Conservation (phyloP, 2,113 vertebrate genomes). For the Petromus typicus region DNA sequence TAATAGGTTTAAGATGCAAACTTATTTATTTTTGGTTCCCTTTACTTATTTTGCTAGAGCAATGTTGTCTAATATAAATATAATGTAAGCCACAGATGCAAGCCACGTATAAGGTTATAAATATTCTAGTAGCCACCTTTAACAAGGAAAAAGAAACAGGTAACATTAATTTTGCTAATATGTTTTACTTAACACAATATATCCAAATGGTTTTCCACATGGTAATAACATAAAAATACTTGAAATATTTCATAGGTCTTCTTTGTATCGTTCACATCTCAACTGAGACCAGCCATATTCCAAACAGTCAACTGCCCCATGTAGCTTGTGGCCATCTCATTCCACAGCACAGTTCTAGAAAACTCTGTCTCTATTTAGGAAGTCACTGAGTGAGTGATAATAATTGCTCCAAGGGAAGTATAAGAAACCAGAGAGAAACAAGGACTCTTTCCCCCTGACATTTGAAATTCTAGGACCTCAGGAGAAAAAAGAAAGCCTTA, state of each 20-base stretch:
- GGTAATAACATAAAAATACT: no score
- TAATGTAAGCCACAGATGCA: conserved; percentile 32
- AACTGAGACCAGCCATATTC: neutral
- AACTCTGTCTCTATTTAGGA: neutral
- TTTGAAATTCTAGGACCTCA: neutral
- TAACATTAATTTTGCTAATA: conserved; percentile 47
- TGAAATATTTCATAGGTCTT: no score
- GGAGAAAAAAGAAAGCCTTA: neutral
- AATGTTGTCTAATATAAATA: neutral
- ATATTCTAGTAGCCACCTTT: conserved; percentile 17
- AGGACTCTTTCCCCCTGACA: neutral
- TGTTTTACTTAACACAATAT: conserved; percentile 26
- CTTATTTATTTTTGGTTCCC: conserved; percentile 49
- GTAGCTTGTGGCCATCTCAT: neutral
- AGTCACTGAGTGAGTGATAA: neutral
- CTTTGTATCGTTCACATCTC: no score
- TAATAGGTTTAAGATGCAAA: conserved; percentile 42
- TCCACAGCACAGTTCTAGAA: neutral
- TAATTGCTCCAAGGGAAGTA: neutral
- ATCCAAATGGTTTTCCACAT: neutral
- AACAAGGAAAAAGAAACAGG: conserved; percentile 37
- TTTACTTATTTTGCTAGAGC: conserved; percentile 38
- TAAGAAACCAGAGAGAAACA: neutral
- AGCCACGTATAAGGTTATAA: conserved; percentile 44
- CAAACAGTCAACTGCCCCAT: neutral